Base-by-base conservation (phyloP, 2,888 invertebrate species). In the Iphiclides podalirius region DNA sequence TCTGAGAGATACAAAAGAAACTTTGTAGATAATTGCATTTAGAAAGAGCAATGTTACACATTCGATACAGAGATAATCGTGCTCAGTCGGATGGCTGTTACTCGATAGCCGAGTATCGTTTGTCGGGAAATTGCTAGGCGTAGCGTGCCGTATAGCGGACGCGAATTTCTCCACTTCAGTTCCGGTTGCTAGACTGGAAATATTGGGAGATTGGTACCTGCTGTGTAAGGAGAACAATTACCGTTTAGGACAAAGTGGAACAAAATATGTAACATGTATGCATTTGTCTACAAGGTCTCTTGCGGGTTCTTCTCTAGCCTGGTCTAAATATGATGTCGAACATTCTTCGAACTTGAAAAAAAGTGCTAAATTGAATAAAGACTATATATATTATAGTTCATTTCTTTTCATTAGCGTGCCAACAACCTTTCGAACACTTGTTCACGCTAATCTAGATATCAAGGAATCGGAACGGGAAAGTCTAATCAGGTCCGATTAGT, bases 141-240 rank as follows among this genome's bases (percentile, higher is more conserved):
- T 57, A 54, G 43, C 39, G 41, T 47, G 59, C 56, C 52, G 49
- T 54, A 53, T 57, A 48, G 47, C 50, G 54, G 52, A 61, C 54
- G 36, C 52, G 57, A 59, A 67, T 83, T 80, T 81, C 80, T 70
- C 71, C 64, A 39, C 49, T 54, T 68, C 64, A 70, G 75, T 77
- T 78, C 79, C 75, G 81, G 75, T 64, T 75, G 53, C 68, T 47
- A 59, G 63, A 68, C 67, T 66, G 64, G 71, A 72, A 67, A 70
- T 64, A 63, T 62, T 64, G 58, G 55, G 54, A 60, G 58, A 58
- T 59, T 53, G 52, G 65, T 15, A 20, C 12, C 9, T 38, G 17
- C 20, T 9, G 20, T 20, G 6, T 20, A 20, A 20, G n/a, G n/a
- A n/a, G n/a, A n/a, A n/a, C n/a, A n/a, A n/a, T n/a, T n/a, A n/a